A percentile compares a stretch with the other conserved stretches of the same genome.
Evolutionary conservation across 2,888 invertebrate species (phyloP).

Genomic region (Ophonus ardosiacus): DNA sequence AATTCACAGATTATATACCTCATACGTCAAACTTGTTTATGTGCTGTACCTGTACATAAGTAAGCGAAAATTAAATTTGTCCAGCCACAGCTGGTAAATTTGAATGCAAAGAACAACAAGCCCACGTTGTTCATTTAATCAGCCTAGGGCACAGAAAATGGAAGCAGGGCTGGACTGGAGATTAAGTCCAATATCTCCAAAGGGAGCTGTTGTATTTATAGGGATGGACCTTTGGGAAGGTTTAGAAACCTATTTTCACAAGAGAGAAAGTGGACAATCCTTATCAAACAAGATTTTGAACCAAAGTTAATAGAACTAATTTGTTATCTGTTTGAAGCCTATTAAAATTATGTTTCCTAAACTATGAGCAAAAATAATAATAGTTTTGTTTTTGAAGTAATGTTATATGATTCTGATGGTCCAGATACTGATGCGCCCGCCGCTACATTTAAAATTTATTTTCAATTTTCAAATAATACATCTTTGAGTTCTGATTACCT

Average conservation of each 20-base stretch:
- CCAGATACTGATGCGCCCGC: too few relatives aligned
- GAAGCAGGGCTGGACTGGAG: not conserved
- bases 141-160: constrained; percentile 21
- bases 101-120: constrained; percentile 35
- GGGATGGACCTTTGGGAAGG: not conserved
- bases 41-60: not conserved
- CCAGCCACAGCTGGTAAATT: constrained; percentile 14
- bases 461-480: too few relatives aligned
- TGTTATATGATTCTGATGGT: too few relatives aligned
- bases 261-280: not conserved
- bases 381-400: too few relatives aligned
- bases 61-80: constrained; percentile 42
- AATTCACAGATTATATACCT: constrained; percentile 26
- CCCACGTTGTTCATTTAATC: constrained; percentile 22
- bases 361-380: too few relatives aligned
- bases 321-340: too few relatives aligned
- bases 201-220: not conserved
- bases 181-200: constrained; percentile 8
- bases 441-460: too few relatives aligned
- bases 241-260: constrained; percentile 14
- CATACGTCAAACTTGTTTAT: constrained; percentile 21
- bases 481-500: too few relatives aligned
- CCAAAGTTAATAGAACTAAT: too few relatives aligned
- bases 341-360: too few relatives aligned
- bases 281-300: not conserved